A percentile compares a stretch with the other conserved stretches of the same genome.
Conservation (phyloP, 2,113 vertebrate species). For the Tachuris rubrigastra region DNA sequence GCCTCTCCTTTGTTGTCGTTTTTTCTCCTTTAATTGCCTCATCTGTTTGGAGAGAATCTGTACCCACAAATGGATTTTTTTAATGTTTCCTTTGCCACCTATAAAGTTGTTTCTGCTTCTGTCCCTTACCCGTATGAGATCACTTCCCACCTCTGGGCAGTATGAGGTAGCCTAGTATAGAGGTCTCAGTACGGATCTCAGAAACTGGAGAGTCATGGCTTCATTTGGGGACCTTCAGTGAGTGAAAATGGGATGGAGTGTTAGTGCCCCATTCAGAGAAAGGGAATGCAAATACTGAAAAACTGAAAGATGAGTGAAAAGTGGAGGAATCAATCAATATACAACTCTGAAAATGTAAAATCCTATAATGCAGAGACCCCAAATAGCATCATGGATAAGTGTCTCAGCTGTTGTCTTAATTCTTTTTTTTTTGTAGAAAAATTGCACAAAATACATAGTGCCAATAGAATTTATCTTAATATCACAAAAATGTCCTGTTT, state of each 20-base stretch:
- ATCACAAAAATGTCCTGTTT: background rate
- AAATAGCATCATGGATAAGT: background rate
- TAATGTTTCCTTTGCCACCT: conserved; percentile 30
- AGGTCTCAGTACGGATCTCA: background rate
- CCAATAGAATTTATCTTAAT: background rate
- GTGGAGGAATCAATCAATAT: background rate
- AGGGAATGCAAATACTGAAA: background rate
- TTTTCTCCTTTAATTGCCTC: conserved; percentile 50
- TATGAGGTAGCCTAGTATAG: background rate
- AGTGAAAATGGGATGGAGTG: background rate
- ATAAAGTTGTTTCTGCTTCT: conserved; percentile 23
- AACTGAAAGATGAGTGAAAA: background rate
- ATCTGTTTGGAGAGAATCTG: conserved; percentile 41
- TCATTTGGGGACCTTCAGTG: background rate
- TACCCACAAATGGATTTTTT: conserved; percentile 32
- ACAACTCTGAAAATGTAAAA: background rate
- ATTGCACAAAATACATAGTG: background rate
- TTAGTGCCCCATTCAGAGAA: background rate
- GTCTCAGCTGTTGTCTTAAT: background rate
- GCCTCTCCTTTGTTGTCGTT: conserved; percentile 23
- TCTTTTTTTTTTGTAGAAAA: background rate
- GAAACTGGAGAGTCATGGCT: background rate
- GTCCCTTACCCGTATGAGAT: conserved; percentile 2
- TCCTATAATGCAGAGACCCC: background rate
- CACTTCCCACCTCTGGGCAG: conserved; percentile 23